Evolutionary conservation across 2,113 vertebrate genomes (phyloP).

Genomic region (Enhydra lutris): DNA sequence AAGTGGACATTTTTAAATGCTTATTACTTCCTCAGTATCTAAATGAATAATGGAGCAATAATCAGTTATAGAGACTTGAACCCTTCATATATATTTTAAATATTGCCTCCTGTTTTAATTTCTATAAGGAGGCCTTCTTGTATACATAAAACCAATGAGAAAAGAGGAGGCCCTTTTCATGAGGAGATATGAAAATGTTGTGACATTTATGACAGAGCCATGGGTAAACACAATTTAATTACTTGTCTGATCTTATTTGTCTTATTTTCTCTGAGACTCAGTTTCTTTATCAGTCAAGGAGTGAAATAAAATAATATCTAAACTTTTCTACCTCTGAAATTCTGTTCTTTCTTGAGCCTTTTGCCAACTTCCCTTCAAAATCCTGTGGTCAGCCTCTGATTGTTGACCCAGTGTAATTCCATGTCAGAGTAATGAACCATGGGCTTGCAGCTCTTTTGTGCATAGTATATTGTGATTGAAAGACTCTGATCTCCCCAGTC

Average conservation of each 20-base stretch:
- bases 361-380: not conserved
- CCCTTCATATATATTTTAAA: not conserved
- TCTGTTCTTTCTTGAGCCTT: not conserved
- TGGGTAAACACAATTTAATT: not conserved
- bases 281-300: not conserved
- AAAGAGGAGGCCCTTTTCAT: not conserved
- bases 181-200: not conserved
- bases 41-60: not conserved
- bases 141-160: not conserved
- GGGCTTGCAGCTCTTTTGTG: not conserved
- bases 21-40: not conserved
- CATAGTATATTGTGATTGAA: not conserved
- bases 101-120: not conserved
- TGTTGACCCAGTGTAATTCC: not conserved
- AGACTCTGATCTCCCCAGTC: not conserved
- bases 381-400: not conserved
- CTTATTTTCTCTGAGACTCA: constrained; percentile 3
- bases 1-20: not conserved
- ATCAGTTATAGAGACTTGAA: not conserved
- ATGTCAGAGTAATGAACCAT: not conserved
- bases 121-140: not conserved
- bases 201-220: not conserved
- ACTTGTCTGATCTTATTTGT: not conserved
- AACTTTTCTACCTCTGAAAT: not conserved
- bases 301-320: not conserved